phyloP scores from a whole-genome alignment of 2,888 invertebrate genomes.

The Melipona bicolor region DNA sequence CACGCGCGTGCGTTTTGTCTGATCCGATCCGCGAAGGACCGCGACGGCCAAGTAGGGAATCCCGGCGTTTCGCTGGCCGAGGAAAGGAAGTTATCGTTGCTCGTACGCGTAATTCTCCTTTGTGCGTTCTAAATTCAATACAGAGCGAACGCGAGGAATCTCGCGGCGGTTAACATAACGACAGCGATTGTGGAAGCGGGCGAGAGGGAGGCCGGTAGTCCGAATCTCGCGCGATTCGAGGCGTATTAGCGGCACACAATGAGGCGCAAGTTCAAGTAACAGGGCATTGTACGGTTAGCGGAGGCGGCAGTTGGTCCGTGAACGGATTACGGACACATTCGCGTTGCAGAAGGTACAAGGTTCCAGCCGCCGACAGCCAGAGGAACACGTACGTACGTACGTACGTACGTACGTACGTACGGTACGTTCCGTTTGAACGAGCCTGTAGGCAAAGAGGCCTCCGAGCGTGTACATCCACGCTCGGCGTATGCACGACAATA shows the following conservation, averaged over 20 bases:
- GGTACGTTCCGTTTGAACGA: constrained; percentile 74
- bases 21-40: too few relatives aligned
- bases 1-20: too few relatives aligned
- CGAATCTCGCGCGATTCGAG: constrained; percentile 48
- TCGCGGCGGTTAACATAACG: constrained; percentile 33
- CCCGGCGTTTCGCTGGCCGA: too few relatives aligned
- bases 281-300: constrained; percentile 61
- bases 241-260: constrained; percentile 57
- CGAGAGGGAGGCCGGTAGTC: background rate
- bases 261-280: constrained; percentile 68
- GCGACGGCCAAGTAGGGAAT: background rate
- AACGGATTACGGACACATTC: constrained; percentile 68
- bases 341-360: constrained; percentile 50
- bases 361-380: constrained; percentile 46
- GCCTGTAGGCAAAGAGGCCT: constrained; percentile 78
- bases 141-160: constrained; percentile 11
- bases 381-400: constrained; percentile 62
- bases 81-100: background rate
- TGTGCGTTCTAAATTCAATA: constrained; percentile 19
- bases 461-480: constrained; percentile 73
- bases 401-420: constrained; percentile 46
- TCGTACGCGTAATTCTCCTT: constrained; percentile 9
- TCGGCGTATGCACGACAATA: constrained; percentile 81
- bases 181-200: constrained; percentile 19
- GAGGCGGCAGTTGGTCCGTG: constrained; percentile 67